Conservation (phyloP, 2,888 invertebrate species). For the Amphiduros pacificus region DNA sequence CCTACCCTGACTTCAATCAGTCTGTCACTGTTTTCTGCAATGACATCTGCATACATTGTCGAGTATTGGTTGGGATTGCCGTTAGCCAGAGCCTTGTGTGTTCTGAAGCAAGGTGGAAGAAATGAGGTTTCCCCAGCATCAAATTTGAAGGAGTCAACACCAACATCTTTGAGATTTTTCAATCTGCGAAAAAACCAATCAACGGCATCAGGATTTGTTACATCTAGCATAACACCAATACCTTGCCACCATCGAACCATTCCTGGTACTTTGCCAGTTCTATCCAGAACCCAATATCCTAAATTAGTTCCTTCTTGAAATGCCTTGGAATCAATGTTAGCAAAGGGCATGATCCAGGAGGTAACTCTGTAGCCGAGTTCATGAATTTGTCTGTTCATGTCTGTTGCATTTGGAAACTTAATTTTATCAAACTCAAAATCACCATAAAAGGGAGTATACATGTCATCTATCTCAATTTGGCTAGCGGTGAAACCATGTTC, state of each 20-base stretch:
- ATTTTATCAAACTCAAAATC: constrained; percentile 66
- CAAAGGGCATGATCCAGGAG: constrained; percentile 70
- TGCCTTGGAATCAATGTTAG: constrained; percentile 79
- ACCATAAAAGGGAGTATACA: constrained; percentile 86
- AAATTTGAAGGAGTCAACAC: constrained; percentile 86
- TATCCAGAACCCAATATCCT: constrained; percentile 61
- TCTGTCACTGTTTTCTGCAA: constrained; percentile 11
- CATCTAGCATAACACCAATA: constrained; percentile 73
- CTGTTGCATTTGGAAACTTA: constrained; percentile 72
- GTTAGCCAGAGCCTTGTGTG: constrained; percentile 26
- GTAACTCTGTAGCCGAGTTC: constrained; percentile 68
- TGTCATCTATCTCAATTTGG: constrained; percentile 72
- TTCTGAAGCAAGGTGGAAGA: constrained; percentile 34
- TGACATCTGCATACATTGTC: constrained; percentile 35
- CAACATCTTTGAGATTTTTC: constrained; percentile 68
- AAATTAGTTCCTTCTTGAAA: constrained; percentile 77
- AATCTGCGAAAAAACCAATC: constrained; percentile 76
- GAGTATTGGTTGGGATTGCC: constrained; percentile 41
- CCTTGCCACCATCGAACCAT: constrained; percentile 77
- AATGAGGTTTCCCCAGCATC: constrained; percentile 67
- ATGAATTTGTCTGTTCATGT: constrained; percentile 64
- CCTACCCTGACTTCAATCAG: constrained; percentile 83
- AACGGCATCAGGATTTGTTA: constrained; percentile 79
- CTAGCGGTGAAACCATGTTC: constrained; percentile 36
- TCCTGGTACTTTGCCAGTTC: constrained; percentile 36